Evolutionary conservation across 2,113 vertebrate species (phyloP).

Genomic region (Phycodurus eques): DNA sequence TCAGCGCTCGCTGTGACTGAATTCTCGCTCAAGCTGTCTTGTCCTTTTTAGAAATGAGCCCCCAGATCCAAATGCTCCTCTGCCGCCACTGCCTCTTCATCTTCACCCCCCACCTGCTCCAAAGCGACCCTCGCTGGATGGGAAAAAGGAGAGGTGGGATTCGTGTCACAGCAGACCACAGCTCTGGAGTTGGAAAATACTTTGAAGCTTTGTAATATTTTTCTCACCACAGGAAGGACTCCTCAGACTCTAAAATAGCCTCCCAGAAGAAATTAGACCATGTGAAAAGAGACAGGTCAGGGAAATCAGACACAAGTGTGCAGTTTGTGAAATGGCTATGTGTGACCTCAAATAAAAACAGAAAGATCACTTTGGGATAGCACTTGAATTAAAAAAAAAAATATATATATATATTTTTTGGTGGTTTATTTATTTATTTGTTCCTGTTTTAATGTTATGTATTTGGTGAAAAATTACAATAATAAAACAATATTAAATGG

Average conservation of each 20-base stretch:
- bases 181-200: background rate
- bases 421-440: background rate
- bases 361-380: background rate
- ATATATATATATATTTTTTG: no score
- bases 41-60: constrained; percentile 68
- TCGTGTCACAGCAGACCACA: constrained; percentile 29
- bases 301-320: constrained; percentile 16
- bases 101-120: constrained; percentile 65
- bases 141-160: constrained; percentile 62
- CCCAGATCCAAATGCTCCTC: constrained; percentile 66
- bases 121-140: constrained; percentile 50
- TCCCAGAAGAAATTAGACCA: constrained; percentile 55
- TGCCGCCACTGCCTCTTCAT: constrained; percentile 68
- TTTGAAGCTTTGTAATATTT: constrained; percentile 48
- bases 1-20: constrained; percentile 13
- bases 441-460: no score
- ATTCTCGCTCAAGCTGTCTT: constrained; percentile 17
- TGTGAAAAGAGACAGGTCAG: constrained; percentile 70
- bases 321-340: background rate
- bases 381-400: background rate
- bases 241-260: constrained; percentile 51
- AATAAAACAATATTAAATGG: no score
- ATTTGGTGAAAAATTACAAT: no score
- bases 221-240: constrained; percentile 58
- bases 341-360: background rate